These are phyloP conservation scores for Yoshiicerus persimilis DNA, from an alignment of 1,140 invertebrate genomes.

Conservation along the genomic window DNA sequence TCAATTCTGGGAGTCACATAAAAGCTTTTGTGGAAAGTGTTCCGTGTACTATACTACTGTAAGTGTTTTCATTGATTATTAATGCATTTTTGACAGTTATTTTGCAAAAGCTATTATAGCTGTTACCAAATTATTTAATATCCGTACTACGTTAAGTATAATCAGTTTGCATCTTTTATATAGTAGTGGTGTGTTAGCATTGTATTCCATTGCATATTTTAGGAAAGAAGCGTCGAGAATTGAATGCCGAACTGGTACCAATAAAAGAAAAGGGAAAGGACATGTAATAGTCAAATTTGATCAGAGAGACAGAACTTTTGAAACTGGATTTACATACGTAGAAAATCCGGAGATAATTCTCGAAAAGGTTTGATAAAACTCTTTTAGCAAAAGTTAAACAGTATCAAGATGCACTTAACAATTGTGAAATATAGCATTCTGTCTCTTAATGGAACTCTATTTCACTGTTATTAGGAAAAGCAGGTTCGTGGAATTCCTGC, in stretches of 20 bases:
- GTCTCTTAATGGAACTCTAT: constrained; percentile 19
- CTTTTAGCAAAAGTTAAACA: neutral
- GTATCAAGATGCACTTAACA: too few species aligned
- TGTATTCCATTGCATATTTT: too few species aligned
- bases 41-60: constrained; percentile 74
- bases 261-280: constrained; percentile 63
- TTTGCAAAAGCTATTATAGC: neutral
- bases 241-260: constrained; percentile 80
- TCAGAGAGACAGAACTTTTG: constrained; percentile 73
- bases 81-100: neutral
- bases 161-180: too few species aligned
- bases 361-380: constrained; percentile 32
- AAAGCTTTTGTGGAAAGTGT: constrained; percentile 84
- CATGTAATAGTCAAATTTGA: constrained; percentile 85
- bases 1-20: constrained; percentile 92
- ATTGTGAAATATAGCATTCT: neutral
- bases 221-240: constrained; percentile 75
- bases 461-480: constrained; percentile 35
- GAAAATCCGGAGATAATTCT: constrained; percentile 77
- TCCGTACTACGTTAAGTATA: too few species aligned
- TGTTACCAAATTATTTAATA: neutral
- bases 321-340: constrained; percentile 82
- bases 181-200: too few species aligned
- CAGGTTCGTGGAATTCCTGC: constrained; percentile 71
- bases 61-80: constrained; percentile 10